phyloP scores from a whole-genome alignment of 1,140 invertebrate genomes.

The Patella vulgata region DNA sequence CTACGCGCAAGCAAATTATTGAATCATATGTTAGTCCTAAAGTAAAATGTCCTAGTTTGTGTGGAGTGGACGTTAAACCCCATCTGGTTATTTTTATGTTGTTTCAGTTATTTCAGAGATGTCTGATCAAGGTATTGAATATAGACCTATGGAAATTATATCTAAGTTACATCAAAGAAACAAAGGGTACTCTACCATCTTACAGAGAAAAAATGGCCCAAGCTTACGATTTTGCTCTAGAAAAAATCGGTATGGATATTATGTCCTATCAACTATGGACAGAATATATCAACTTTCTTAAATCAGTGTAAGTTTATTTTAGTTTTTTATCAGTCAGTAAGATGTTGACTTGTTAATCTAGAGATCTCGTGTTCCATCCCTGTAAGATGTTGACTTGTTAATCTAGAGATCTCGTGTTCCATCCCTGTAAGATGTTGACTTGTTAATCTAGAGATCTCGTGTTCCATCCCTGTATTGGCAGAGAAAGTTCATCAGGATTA shows the following conservation, averaged over 20 bases:
- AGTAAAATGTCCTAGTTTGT: too few species aligned
- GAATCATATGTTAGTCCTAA: too few species aligned
- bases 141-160: constrained; percentile 99
- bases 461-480: neutral
- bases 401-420: neutral
- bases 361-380: neutral
- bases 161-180: constrained; percentile 97
- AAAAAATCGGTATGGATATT: constrained; percentile 98
- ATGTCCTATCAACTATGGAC: constrained; percentile 96
- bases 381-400: neutral
- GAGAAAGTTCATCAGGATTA: too few species aligned
- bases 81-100: constrained; percentile 12
- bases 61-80: too few species aligned
- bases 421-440: neutral
- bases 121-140: constrained; percentile 97
- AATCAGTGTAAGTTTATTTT: constrained; percentile 78
- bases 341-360: neutral
- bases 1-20: too few species aligned
- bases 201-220: constrained; percentile 99
- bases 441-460: neutral
- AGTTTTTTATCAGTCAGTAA: constrained; percentile 1
- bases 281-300: constrained; percentile 98
- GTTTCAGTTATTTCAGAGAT: constrained; percentile 93
- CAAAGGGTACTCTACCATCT: constrained; percentile 90
- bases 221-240: constrained; percentile 98